These are phyloP conservation scores for Phoxinus phoxinus DNA, from an alignment of 2,113 vertebrate genomes.

Conservation along the genomic window DNA sequence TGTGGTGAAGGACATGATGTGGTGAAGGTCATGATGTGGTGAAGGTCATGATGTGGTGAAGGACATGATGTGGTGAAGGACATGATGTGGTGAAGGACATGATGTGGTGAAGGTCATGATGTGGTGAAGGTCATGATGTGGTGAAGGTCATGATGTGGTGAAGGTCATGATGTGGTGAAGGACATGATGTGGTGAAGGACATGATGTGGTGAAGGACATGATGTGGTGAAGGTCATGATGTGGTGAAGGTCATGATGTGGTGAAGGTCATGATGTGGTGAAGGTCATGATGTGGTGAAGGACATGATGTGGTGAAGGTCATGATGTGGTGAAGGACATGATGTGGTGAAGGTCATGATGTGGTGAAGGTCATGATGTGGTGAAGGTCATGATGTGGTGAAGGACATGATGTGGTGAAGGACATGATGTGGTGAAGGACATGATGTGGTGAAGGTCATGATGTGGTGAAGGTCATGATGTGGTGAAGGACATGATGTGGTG, in stretches of 20 bases:
- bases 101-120: not conserved
- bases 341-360: not conserved
- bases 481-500: not conserved
- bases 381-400: no score
- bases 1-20: not conserved
- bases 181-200: not conserved
- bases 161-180: no score
- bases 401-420: not conserved
- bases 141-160: not conserved
- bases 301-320: not conserved
- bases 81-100: not conserved
- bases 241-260: no score
- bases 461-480: not conserved
- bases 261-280: not conserved
- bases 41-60: no score
- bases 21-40: not conserved
- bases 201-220: not conserved
- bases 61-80: not conserved
- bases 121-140: no score
- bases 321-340: no score
- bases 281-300: no score
- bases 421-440: not conserved
- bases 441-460: not conserved
- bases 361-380: not conserved
- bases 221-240: not conserved